Percentiles rank a stretch among this genome's conserved stretches.
These are phyloP conservation scores for Penaeus chinensis DNA, from an alignment of 1,140 invertebrate genomes.

Conservation along the genomic window DNA sequence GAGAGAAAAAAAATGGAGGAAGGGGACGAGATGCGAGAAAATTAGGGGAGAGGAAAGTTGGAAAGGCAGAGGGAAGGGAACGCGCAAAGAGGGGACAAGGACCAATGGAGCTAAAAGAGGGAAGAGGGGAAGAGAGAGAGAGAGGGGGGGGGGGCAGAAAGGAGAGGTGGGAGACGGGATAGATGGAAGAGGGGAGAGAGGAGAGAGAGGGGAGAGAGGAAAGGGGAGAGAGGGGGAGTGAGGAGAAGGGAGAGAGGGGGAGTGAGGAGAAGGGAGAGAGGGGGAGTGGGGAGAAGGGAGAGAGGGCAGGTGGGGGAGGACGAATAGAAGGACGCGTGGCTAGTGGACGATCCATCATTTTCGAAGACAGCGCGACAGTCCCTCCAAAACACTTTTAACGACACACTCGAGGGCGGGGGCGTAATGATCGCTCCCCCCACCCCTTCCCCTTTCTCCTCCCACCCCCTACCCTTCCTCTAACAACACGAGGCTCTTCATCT, in stretches of 20 bases:
- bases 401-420: no score
- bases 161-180: background rate
- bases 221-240: background rate
- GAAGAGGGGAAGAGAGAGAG: constrained; percentile 4
- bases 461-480: background rate
- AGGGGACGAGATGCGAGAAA: background rate
- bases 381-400: no score
- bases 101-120: background rate
- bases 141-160: background rate
- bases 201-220: background rate
- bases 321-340: background rate
- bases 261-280: background rate
- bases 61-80: constrained; percentile 33
- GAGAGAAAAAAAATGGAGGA: background rate
- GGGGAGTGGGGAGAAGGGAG: background rate
- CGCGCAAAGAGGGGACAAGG: constrained; percentile 35
- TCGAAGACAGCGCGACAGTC: no score
- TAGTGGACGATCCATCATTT: no score
- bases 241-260: background rate
- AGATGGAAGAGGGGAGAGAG: background rate
- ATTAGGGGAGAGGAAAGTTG: background rate
- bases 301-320: background rate
- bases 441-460: background rate
- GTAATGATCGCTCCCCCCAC: background rate
- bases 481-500: background rate